phyloP scores from a whole-genome alignment of 2,888 invertebrate species.

The Rotaria macrura region DNA sequence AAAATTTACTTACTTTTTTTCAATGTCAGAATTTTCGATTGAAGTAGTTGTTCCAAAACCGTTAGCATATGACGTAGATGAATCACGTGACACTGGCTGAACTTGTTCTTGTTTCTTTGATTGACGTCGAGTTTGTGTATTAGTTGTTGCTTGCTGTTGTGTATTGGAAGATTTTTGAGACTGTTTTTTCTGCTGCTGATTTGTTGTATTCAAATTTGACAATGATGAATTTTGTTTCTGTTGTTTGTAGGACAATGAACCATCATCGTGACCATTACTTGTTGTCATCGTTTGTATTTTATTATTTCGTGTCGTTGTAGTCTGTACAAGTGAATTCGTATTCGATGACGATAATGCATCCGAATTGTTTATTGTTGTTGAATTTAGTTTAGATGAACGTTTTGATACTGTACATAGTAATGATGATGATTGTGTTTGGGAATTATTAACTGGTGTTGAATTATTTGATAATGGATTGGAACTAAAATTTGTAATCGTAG shows the following conservation, averaged over 20 bases:
- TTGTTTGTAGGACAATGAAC: background rate
- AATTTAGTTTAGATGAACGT: background rate
- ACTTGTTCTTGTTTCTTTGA: background rate
- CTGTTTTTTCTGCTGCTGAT: background rate
- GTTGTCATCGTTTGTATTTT: background rate
- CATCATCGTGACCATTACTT: slow-evolving; percentile 1
- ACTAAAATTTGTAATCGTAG: background rate
- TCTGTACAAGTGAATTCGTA: background rate
- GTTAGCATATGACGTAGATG: background rate
- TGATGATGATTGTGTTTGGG: background rate
- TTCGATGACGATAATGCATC: background rate
- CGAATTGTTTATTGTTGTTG: background rate
- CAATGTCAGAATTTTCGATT: background rate
- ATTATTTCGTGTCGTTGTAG: background rate
- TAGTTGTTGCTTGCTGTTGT: background rate
- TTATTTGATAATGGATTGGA: background rate
- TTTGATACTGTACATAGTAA: background rate
- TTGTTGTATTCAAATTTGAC: background rate
- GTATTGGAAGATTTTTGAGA: background rate
- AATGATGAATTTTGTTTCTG: background rate
- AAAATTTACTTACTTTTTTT: background rate
- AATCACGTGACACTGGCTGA: slow-evolving; percentile 6
- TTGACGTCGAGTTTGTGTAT: background rate
- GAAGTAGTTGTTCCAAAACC: background rate
- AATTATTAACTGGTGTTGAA: slow-evolving; percentile 6